Base-by-base conservation (phyloP, 2,113 vertebrate species). In the Peromyscus polionotus region DNA sequence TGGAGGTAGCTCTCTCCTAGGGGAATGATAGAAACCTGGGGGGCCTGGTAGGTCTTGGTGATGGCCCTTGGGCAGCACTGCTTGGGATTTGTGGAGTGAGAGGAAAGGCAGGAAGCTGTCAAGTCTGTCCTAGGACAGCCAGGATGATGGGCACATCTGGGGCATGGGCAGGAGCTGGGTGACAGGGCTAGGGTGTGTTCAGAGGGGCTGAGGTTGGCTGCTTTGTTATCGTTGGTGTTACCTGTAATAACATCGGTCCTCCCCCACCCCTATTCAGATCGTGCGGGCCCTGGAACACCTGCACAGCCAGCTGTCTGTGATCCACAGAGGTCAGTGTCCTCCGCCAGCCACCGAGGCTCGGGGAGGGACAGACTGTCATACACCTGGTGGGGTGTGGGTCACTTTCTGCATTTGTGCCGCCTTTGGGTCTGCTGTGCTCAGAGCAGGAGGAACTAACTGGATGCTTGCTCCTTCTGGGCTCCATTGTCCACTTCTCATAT, bases 281-380 rank as follows among this genome's bases (percentile, higher is more conserved):
- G 99, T 99, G 79, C 98, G 99, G 95, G 99, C 99, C 5, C 97
- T 99, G 98, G 99, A 99, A 91, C 99, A 99, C 73, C 98, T 99
- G 95, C 99, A 99, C 95, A 99, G 99, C 97, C 99, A 99, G 98
- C 98, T 99, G 28, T 99, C 99, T 0, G 99, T 99, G 77, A 99
- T 99, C 94, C 99, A 99, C 68, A 98, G 99, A 99, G 99, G 99
- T 99, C 80, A 73, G 98, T 93, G 12, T 33, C 48, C n/a, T 57
- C 57, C 8, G 0, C 14, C 7, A n/a, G 51, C 61, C 63, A 0
- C 80, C 0, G 31, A 67, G 54, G 51, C 88, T 59, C 7, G 10
- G 77, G 5, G 75, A 33, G 42, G 48, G 65, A 11, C 24, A 19
- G 45, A 76, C 19, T 0, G 28, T 51, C 48, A 79, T 5, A 16